phyloP scores from a whole-genome alignment of 2,113 vertebrate genomes.

The Zeus faber region DNA sequence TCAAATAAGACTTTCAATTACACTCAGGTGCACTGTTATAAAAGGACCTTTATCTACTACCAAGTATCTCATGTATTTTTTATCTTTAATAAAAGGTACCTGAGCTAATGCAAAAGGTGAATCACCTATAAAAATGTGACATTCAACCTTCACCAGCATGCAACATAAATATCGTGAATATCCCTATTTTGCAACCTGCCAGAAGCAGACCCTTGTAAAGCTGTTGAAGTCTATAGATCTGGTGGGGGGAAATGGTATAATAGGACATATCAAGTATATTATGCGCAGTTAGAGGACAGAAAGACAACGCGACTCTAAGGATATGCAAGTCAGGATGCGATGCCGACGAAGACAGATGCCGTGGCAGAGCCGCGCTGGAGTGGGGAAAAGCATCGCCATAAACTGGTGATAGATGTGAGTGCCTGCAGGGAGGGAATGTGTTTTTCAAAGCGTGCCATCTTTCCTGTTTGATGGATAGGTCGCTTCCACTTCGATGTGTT shows the following conservation, averaged over 20 bases:
- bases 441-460: constrained; percentile 63
- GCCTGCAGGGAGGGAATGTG: constrained; percentile 59
- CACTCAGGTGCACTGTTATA: no score
- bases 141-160: no score
- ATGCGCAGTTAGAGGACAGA: constrained; percentile 41
- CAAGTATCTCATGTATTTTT: no score
- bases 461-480: constrained; percentile 58
- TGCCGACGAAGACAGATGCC: constrained; percentile 64
- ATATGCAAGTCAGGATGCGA: constrained; percentile 52
- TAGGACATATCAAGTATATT: constrained; percentile 34
- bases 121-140: no score
- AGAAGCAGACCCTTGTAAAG: no score
- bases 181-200: no score
- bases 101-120: no score
- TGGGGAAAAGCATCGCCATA: constrained; percentile 58
- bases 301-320: constrained; percentile 34
- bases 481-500: constrained; percentile 42
- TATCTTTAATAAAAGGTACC: no score
- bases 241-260: constrained; percentile 34
- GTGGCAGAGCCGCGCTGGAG: constrained; percentile 42
- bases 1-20: no score
- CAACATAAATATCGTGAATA: no score
- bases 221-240: no score
- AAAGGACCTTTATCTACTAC: no score
- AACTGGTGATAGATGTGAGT: constrained; percentile 67